Conservation (phyloP, 2,797 vertebrate species). For the Mionectes olivaceus region DNA sequence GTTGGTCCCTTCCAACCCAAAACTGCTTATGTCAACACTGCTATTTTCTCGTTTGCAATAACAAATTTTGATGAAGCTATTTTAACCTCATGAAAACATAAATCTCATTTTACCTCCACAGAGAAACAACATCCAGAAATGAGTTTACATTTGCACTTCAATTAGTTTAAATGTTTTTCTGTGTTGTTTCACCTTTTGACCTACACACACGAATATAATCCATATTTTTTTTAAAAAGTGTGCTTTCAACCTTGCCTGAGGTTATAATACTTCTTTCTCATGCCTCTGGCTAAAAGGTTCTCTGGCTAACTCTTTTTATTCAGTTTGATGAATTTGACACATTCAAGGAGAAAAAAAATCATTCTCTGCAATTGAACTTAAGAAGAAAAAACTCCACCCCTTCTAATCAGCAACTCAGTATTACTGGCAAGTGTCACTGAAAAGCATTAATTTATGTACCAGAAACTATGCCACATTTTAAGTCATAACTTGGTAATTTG, state of each 20-base stretch:
- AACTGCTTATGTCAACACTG: neutral
- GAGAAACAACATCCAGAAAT: neutral
- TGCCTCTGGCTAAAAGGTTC: neutral
- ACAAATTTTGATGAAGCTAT: neutral
- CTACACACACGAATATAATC: neutral
- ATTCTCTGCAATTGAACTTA: neutral
- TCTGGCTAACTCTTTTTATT: neutral
- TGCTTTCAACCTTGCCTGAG: neutral
- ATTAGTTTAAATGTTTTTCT: neutral
- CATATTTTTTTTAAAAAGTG: neutral
- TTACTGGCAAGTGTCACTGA: neutral
- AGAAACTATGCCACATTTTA: neutral
- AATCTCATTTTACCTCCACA: neutral
- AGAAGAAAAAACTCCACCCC: neutral
- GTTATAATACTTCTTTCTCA: neutral
- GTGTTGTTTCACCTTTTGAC: neutral
- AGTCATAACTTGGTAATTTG: neutral
- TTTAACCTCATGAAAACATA: neutral
- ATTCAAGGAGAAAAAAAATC: neutral
- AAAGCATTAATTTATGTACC: neutral
- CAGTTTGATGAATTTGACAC: neutral
- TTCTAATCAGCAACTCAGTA: neutral
- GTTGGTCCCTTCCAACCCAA: too few relatives aligned
- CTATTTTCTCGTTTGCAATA: neutral
- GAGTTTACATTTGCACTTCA: neutral